Evolutionary conservation across 2,797 vertebrate genomes (phyloP).

Genomic region (Enteromius mattozi): DNA sequence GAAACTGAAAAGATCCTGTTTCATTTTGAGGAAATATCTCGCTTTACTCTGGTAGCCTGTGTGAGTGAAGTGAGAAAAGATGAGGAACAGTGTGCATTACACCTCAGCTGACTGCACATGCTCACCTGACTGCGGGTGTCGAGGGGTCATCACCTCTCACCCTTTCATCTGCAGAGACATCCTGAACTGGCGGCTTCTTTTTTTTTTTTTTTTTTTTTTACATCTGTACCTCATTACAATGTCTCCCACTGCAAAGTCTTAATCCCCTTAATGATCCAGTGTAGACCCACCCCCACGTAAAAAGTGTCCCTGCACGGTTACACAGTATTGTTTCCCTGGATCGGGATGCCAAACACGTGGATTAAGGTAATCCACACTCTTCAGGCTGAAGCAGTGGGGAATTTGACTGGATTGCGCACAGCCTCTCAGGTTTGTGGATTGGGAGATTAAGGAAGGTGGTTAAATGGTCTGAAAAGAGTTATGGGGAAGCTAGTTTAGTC

Average conservation of each 20-base stretch:
- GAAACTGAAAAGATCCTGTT: slow-evolving; percentile 18
- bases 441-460: slow-evolving; percentile 42
- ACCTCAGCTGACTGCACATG: slow-evolving; percentile 19
- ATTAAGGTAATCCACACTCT: slow-evolving; percentile 59
- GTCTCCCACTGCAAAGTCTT: slow-evolving; percentile 33
- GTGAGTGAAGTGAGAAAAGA: slow-evolving; percentile 20
- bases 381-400: slow-evolving; percentile 45
- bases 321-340: slow-evolving; percentile 51
- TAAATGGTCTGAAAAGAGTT: slow-evolving; percentile 40
- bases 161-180: slow-evolving; percentile 35
- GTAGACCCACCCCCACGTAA: slow-evolving; percentile 21
- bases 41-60: background rate
- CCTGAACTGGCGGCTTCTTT: background rate
- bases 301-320: slow-evolving; percentile 31
- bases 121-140: slow-evolving; percentile 33
- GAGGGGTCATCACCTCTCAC: slow-evolving; percentile 36
- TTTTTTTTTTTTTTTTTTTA: background rate
- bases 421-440: slow-evolving; percentile 57
- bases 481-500: background rate
- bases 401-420: slow-evolving; percentile 47
- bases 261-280: slow-evolving; percentile 55
- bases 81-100: slow-evolving; percentile 26
- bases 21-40: slow-evolving; percentile 24
- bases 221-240: slow-evolving; percentile 47
- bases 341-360: slow-evolving; percentile 55